Evolutionary conservation across 2,888 invertebrate species (phyloP).

Genomic region (Julus scandinavius): DNA sequence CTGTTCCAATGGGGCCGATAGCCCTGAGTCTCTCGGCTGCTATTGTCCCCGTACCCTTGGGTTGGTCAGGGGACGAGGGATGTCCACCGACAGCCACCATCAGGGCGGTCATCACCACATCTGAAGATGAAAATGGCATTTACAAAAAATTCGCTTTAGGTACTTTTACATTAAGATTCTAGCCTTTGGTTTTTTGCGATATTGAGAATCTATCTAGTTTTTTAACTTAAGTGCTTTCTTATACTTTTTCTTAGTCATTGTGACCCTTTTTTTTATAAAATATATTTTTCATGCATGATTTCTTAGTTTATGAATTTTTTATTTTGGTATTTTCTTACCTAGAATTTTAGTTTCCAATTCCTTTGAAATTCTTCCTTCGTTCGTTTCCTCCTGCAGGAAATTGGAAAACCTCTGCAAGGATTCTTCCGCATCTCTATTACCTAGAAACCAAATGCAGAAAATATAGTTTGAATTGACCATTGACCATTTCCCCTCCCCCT

Average conservation of each 20-base stretch:
- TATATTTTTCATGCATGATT: too few species aligned
- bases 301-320: too few species aligned
- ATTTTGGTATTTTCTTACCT: too few species aligned
- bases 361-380: conserved; percentile 78
- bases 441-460: too few species aligned
- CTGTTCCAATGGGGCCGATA: background rate
- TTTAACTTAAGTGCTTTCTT: too few species aligned
- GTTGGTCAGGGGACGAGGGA: conserved; percentile 73
- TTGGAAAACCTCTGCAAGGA: conserved; percentile 79
- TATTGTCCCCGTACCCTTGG: conserved; percentile 2
- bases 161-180: too few species aligned
- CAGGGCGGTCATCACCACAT: conserved; percentile 79
- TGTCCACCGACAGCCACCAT: conserved; percentile 80
- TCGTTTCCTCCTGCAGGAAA: conserved; percentile 79
- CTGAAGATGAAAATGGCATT: too few species aligned
- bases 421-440: conserved; percentile 77
- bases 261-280: background rate
- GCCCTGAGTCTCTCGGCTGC: background rate
- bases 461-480: too few species aligned
- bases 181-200: too few species aligned
- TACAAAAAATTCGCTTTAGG: too few species aligned
- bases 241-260: background rate
- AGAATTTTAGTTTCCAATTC: conserved; percentile 80
- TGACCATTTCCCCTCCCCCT: too few species aligned
- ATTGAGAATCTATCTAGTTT: too few species aligned